Conservation (phyloP, 2,888 invertebrate species). For the Nebria salina region DNA sequence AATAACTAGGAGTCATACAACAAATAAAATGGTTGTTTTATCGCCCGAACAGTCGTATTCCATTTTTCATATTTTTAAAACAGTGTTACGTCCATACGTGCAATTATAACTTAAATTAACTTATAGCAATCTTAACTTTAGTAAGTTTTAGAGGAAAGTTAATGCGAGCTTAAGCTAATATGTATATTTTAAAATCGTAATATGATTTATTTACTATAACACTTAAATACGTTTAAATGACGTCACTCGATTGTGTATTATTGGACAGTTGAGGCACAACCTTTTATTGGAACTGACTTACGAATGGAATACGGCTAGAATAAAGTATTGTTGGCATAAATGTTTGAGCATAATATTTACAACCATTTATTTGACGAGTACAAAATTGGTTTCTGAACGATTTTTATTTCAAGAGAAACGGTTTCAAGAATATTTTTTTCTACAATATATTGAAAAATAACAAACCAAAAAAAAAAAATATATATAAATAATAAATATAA, state of each 20-base stretch:
- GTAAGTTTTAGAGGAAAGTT: background rate
- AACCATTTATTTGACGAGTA: background rate
- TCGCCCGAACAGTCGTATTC: background rate
- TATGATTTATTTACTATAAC: background rate
- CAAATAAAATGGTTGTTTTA: background rate
- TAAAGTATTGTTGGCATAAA: background rate
- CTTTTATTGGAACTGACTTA: background rate
- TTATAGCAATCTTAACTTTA: background rate
- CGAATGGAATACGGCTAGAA: background rate
- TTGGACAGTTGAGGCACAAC: background rate
- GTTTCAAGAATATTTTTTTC: background rate
- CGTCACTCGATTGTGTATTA: background rate
- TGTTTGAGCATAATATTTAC: background rate
- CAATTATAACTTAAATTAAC: background rate
- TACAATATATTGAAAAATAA: background rate
- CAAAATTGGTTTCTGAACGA: background rate
- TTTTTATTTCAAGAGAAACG: background rate
- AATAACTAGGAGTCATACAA: background rate
- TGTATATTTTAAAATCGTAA: background rate
- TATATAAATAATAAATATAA: conserved; percentile 35
- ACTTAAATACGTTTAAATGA: background rate
- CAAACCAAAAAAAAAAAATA: background rate
- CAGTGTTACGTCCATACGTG: conserved; percentile 4
- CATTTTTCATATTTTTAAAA: background rate
- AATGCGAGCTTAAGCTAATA: background rate